Conservation (phyloP, 2,888 invertebrate species). For the Marasmarcha lunaedactyla region DNA sequence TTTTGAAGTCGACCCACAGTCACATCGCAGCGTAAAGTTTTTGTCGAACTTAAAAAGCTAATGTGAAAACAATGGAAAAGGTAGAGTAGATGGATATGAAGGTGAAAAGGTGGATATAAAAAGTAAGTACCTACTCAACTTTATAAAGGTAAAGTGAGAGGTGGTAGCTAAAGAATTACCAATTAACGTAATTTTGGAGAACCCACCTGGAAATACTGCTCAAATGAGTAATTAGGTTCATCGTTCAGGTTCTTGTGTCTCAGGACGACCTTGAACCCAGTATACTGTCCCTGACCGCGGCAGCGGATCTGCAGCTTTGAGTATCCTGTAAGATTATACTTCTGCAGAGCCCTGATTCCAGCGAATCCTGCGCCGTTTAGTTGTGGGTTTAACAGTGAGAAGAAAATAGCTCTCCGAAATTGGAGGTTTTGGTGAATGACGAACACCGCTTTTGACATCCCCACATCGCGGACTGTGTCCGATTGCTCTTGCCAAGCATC, state of each 20-base stretch:
- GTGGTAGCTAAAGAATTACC: no score
- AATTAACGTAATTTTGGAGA: no score
- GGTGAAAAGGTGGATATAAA: no score
- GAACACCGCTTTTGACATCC: conserved; percentile 74
- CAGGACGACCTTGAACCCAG: conserved; percentile 72
- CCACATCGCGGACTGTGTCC: conserved; percentile 73
- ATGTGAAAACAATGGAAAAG: no score
- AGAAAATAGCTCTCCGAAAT: conserved; percentile 73
- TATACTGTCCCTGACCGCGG: conserved; percentile 70
- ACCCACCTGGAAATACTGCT: conserved; percentile 68
- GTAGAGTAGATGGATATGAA: no score
- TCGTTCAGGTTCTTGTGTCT: conserved; percentile 68
- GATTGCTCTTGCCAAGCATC: conserved; percentile 73
- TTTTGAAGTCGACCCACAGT: no score
- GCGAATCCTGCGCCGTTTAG: conserved; percentile 77
- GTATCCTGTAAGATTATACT: conserved; percentile 59
- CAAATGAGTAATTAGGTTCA: conserved; percentile 71
- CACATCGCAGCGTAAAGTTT: no score
- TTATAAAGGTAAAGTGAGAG: no score
- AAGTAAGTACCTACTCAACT: no score
- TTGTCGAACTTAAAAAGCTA: no score
- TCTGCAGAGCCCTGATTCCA: conserved; percentile 62
- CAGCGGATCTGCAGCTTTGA: conserved; percentile 62
- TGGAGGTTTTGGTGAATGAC: conserved; percentile 69
- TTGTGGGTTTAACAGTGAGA: conserved; percentile 74